phyloP scores from a whole-genome alignment of 2,888 invertebrate species.

The Ctenicera cuprea region DNA sequence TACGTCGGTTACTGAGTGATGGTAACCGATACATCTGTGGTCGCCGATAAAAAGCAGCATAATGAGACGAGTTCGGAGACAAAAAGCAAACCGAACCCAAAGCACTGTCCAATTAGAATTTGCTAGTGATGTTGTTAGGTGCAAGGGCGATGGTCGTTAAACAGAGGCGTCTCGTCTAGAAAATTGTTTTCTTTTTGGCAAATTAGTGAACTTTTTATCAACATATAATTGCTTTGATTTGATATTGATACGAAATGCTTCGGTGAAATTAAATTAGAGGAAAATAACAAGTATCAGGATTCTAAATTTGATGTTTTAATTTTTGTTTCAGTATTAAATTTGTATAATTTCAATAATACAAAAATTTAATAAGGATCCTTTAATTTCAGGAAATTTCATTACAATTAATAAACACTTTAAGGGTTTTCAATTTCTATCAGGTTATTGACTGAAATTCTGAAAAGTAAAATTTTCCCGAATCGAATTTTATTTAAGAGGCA shows the following conservation, averaged over 20 bases:
- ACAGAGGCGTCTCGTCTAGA: conserved; percentile 48
- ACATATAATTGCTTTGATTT: neutral
- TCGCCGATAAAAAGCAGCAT: conserved; percentile 60
- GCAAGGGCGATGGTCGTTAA: conserved; percentile 51
- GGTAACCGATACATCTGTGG: conserved; percentile 64
- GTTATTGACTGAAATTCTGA: no score
- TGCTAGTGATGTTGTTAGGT: conserved; percentile 56
- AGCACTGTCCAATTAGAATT: conserved; percentile 63
- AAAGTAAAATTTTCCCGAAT: neutral
- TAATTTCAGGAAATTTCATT: no score
- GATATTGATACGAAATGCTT: neutral
- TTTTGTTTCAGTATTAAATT: no score
- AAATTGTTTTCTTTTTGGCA: neutral
- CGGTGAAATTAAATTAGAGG: no score
- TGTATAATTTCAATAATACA: no score
- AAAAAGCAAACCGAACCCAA: conserved; percentile 60
- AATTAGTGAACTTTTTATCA: neutral
- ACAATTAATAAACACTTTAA: no score
- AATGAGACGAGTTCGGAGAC: conserved; percentile 62
- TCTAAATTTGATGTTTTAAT: no score
- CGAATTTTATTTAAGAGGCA: neutral
- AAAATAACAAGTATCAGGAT: no score
- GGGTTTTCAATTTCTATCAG: no score
- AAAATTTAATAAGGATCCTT: no score
- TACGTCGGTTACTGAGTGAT: conserved; percentile 52